Conservation (phyloP, 2,888 invertebrate genomes). For the Drosophila monieri region DNA sequence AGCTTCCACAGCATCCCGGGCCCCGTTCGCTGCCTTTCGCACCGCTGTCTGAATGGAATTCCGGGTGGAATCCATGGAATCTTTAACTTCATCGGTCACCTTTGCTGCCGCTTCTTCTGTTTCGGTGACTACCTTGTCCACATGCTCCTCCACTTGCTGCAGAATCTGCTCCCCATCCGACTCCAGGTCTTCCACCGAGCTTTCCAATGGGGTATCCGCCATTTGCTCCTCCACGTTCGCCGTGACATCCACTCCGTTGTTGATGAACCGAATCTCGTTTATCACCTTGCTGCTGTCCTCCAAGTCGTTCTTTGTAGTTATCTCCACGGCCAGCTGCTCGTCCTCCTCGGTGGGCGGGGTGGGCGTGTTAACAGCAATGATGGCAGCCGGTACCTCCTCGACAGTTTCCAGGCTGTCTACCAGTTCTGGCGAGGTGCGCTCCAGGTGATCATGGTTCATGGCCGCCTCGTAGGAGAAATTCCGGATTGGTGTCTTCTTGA, state of each 20-base stretch:
- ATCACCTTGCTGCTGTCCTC: conserved; percentile 76
- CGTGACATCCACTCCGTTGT: conserved; percentile 83
- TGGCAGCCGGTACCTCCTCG: conserved; percentile 52
- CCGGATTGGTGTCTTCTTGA: conserved; percentile 71
- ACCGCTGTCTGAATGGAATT: conserved; percentile 57
- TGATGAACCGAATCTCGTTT: conserved; percentile 83
- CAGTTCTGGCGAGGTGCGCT: conserved; percentile 74
- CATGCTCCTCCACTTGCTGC: conserved; percentile 51
- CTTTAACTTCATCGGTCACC: conserved; percentile 30
- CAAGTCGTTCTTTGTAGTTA: conserved; percentile 78
- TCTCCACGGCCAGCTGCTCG: conserved; percentile 81
- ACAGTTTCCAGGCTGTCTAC: conserved; percentile 78
- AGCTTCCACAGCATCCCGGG: conserved; percentile 59
- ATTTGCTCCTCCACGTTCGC: conserved; percentile 75
- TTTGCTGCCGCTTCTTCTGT: conserved; percentile 45
- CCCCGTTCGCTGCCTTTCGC: conserved; percentile 60
- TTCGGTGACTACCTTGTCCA: conserved; percentile 52
- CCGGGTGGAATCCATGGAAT: conserved; percentile 50
- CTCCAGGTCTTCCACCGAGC: conserved; percentile 59
- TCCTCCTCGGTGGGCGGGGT: conserved; percentile 81
- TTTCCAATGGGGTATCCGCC: conserved; percentile 56
- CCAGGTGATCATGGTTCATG: conserved; percentile 73
- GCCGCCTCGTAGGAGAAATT: conserved; percentile 80
- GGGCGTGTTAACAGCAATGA: conserved; percentile 63
- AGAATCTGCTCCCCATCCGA: conserved; percentile 54